Evolutionary conservation across 2,888 invertebrate genomes (phyloP).

Genomic region (Papilio protenor): DNA sequence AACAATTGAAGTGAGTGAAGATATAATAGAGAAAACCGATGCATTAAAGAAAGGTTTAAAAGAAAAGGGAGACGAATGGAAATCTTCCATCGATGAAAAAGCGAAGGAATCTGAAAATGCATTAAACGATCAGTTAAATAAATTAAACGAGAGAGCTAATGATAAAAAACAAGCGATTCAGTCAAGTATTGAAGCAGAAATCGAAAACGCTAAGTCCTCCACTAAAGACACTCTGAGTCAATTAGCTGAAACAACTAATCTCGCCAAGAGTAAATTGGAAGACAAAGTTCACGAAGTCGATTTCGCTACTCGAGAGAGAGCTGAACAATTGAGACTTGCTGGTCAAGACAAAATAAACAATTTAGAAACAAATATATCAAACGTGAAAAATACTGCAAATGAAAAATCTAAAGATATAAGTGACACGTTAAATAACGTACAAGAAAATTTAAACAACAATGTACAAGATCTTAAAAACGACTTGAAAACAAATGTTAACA

Average conservation of each 20-base stretch:
- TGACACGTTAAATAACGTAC: slow-evolving; percentile 60
- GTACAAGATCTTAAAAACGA: slow-evolving; percentile 62
- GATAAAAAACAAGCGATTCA: slow-evolving; percentile 58
- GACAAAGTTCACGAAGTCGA: slow-evolving; percentile 74
- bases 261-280: slow-evolving; percentile 65
- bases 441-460: slow-evolving; percentile 62
- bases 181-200: slow-evolving; percentile 57
- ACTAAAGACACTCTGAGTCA: slow-evolving; percentile 66
- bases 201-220: slow-evolving; percentile 60
- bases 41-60: slow-evolving; percentile 59
- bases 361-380: slow-evolving; percentile 64
- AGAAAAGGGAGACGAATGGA: slow-evolving; percentile 59
- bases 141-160: slow-evolving; percentile 58
- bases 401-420: slow-evolving; percentile 58
- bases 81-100: slow-evolving; percentile 59
- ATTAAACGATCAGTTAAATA: slow-evolving; percentile 58
- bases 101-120: slow-evolving; percentile 56
- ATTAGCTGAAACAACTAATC: slow-evolving; percentile 64
- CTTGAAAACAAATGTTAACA: slow-evolving; percentile 61
- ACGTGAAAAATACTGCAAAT: slow-evolving; percentile 60
- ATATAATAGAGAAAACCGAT: slow-evolving; percentile 60
- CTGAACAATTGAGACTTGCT: slow-evolving; percentile 65
- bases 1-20: slow-evolving; percentile 59
- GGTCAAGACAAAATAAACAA: slow-evolving; percentile 61
- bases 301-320: slow-evolving; percentile 71